Percentiles rank a stretch among this genome's conserved stretches.
phyloP scores from a whole-genome alignment of 2,113 vertebrate genomes.

The Butastur rufipennis region DNA sequence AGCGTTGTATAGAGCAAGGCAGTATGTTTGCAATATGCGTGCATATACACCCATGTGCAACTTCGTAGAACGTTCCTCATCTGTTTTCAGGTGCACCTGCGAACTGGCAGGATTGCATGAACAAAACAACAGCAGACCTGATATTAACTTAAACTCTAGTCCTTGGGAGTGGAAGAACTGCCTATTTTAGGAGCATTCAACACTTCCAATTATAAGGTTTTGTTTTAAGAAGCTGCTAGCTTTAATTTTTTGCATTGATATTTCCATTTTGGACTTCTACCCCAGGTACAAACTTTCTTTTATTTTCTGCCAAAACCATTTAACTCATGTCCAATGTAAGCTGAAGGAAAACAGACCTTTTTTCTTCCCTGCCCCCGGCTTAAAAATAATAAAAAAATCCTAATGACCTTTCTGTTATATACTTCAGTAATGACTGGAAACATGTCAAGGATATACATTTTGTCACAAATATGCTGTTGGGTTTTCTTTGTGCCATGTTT shows the following conservation, averaged over 20 bases:
- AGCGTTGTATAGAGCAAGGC: neutral
- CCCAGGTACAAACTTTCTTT: neutral
- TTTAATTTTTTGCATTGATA: neutral
- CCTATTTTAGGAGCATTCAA: neutral
- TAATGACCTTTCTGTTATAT: neutral
- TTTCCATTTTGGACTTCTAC: neutral
- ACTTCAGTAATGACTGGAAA: neutral
- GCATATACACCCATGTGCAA: neutral
- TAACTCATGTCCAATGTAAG: neutral
- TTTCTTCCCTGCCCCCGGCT: too few species aligned
- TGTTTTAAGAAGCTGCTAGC: neutral
- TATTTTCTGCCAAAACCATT: neutral
- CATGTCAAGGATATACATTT: neutral
- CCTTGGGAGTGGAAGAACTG: neutral
- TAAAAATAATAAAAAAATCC: neutral
- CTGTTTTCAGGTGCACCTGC: neutral
- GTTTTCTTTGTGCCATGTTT: neutral
- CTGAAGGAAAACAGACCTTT: neutral
- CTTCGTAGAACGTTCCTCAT: rapidly evolving
- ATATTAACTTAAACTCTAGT: neutral
- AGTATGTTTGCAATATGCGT: neutral
- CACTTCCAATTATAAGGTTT: neutral
- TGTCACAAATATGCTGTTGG: neutral
- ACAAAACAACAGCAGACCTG: neutral
- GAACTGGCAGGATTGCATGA: neutral